Evolutionary conservation across 2,797 vertebrate species (phyloP).

Genomic region (Limnodromus scolopaceus): DNA sequence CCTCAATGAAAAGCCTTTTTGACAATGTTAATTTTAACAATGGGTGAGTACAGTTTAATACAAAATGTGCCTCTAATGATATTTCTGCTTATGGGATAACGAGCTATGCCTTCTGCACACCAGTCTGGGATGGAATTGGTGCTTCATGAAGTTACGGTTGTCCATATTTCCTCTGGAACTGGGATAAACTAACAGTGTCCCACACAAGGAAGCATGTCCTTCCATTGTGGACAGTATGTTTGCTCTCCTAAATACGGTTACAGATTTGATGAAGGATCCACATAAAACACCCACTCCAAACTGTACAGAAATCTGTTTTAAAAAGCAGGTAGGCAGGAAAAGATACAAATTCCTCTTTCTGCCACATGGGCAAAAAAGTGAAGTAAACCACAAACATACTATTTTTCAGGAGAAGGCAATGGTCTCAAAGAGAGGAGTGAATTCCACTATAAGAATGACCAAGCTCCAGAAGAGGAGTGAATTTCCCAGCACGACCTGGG

Average conservation of each 20-base stretch:
- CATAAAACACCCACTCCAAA: neutral
- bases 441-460: neutral
- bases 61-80: neutral
- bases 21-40: neutral
- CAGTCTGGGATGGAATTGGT: neutral
- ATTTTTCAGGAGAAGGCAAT: neutral
- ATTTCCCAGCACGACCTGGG: neutral
- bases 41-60: neutral
- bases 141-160: neutral
- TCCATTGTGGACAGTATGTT: neutral
- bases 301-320: accelerated
- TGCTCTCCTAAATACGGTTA: neutral
- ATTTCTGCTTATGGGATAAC: neutral
- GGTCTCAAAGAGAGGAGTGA: neutral
- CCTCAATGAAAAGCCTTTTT: neutral
- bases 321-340: neutral
- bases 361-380: neutral
- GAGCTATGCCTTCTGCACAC: neutral
- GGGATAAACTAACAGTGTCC: neutral
- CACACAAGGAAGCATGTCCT: neutral
- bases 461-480: neutral
- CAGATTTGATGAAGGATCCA: neutral
- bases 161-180: neutral
- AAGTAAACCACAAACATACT: accelerated
- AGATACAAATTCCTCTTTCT: neutral